phyloP scores from a whole-genome alignment of 2,888 invertebrate species.

The Leucophenga maculata region DNA sequence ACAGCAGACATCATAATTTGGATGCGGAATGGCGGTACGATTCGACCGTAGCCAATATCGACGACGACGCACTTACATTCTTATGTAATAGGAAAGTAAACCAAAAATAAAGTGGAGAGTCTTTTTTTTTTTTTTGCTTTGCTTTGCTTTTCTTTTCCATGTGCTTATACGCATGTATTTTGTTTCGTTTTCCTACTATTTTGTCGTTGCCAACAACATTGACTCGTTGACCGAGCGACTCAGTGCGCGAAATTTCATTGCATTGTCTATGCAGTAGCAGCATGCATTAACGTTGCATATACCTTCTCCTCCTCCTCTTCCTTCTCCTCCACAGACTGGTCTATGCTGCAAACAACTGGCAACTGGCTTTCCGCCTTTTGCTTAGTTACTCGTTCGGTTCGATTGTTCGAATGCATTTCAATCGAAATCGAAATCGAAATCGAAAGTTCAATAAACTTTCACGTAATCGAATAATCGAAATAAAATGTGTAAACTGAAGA shows the following conservation, averaged over 20 bases:
- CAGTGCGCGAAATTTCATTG: constrained; percentile 47
- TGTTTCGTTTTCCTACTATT: neutral
- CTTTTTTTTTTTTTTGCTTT: neutral
- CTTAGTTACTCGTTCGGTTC: constrained; percentile 39
- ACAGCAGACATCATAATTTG: neutral
- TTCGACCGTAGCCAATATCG: neutral
- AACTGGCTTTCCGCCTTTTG: constrained; percentile 21
- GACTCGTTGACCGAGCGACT: constrained; percentile 64
- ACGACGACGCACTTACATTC: neutral
- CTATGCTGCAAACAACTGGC: constrained; percentile 35
- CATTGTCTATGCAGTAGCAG: neutral
- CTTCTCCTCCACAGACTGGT: neutral
- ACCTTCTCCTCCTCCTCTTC: too few relatives aligned
- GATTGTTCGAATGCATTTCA: constrained; percentile 40
- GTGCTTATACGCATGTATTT: neutral
- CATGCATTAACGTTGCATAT: neutral
- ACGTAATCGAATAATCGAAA: constrained; percentile 54
- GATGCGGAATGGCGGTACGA: too few relatives aligned
- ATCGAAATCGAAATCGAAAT: constrained; percentile 70
- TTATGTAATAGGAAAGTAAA: neutral
- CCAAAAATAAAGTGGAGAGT: neutral
- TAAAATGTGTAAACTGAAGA: too few relatives aligned
- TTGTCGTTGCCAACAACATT: constrained; percentile 52
- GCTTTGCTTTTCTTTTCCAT: neutral
- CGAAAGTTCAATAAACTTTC: constrained; percentile 71